Base-by-base conservation (phyloP, 2,113 vertebrate genomes). In the Geococcyx californianus region DNA sequence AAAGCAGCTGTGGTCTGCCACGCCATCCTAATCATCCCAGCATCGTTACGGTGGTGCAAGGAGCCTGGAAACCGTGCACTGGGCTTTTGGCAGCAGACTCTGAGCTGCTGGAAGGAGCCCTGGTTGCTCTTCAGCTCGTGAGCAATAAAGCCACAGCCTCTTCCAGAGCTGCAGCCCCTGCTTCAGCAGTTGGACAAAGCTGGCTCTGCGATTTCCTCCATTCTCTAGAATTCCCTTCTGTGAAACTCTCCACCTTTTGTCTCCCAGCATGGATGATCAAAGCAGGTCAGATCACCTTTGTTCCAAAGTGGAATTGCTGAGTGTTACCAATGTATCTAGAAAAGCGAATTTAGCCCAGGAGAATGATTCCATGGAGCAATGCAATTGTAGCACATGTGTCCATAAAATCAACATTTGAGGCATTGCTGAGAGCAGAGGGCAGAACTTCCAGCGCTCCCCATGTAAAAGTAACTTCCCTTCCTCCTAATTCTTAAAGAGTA, bases 271-370 rank as follows among this genome's bases (percentile, higher is more conserved):
- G 0, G 62, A 34, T 60, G 38, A 90, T 89, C 81, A 91, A 96
- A 96, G 93, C 86, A 66, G 77, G 81, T 91, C 87, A 94, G 64
- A 52, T 56, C 60, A 72, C 44, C 81, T 69, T 93, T 79, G 75
- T 83, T 94, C 59, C 51, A 69, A 89, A 90, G 87, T 59, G 78
- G 83, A 83, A 73, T 49, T n/a, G 18, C 72, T 1, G 0, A 83
- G 78, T 26, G 75, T 78, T 82, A 44, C 59, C 1, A 2, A 63
- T 45, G 28, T 77, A 74, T 76, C 52, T 80, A 63, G 24, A 74
- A 85, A 42, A 67, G 42, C 1, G 4, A 67, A 83, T 77, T 74
- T 70, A 74, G 79, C 64, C 72, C 10, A 17, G 69, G 87, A 87
- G 34, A 67, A 79, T 17, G 26, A 93, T 77, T 94, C 84, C 24